phyloP scores from a whole-genome alignment of 2,113 vertebrate species.

The Ochotona curzoniae region DNA sequence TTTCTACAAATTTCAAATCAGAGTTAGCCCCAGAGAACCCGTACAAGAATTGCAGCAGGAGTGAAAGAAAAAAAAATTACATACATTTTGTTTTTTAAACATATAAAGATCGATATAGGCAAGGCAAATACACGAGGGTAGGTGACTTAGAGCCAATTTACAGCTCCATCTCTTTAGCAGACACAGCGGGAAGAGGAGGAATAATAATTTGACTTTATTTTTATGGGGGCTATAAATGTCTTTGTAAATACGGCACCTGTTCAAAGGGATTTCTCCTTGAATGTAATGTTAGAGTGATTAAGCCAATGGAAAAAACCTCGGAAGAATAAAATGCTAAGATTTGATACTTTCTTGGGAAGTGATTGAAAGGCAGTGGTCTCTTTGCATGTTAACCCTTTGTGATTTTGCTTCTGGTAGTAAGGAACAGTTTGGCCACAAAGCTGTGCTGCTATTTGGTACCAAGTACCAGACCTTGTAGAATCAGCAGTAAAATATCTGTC shows the following conservation, averaged over 20 bases:
- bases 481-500: neutral
- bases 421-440: neutral
- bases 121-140: neutral
- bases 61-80: neutral
- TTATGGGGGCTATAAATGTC: slow-evolving; percentile 68
- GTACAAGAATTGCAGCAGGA: neutral
- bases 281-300: slow-evolving; percentile 69
- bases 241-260: slow-evolving; percentile 72
- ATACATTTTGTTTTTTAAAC: neutral
- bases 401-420: slow-evolving; percentile 45
- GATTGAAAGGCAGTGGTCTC: slow-evolving; percentile 36
- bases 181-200: slow-evolving; percentile 52
- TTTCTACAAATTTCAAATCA: slow-evolving; percentile 19
- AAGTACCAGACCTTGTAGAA: neutral
- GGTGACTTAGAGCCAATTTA: neutral
- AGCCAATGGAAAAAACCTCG: slow-evolving; percentile 68
- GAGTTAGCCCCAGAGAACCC: neutral
- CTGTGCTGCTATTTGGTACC: neutral
- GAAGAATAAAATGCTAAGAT: slow-evolving; percentile 66
- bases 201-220: slow-evolving; percentile 68
- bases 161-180: slow-evolving; percentile 16
- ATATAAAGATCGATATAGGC: neutral
- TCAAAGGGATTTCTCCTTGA: slow-evolving; percentile 60
- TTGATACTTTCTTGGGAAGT: slow-evolving; percentile 59
- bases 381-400: slow-evolving; percentile 36